Percentiles rank a stretch among this genome's conserved stretches.
phyloP scores from a whole-genome alignment of 2,888 invertebrate species.

The Julus scanicus region DNA sequence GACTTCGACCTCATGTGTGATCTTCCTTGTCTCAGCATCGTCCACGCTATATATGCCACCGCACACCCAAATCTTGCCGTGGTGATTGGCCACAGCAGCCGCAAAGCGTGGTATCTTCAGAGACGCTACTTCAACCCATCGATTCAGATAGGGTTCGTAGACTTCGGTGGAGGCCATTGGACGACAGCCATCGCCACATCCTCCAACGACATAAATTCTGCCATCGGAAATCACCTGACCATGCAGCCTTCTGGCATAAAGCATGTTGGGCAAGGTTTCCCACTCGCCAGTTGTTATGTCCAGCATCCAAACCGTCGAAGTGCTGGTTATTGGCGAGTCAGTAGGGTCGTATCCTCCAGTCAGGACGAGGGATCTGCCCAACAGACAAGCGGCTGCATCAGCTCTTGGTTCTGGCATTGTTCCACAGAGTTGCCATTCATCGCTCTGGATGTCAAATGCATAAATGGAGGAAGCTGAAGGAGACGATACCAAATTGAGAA shows the following conservation, averaged over 20 bases:
- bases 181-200: neutral
- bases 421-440: conserved; percentile 10
- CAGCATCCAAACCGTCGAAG: conserved; percentile 19
- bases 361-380: neutral
- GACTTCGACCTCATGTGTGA: conserved; percentile 31
- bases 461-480: conserved; percentile 7
- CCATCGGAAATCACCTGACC: conserved; percentile 10
- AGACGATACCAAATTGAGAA: neutral
- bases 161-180: neutral
- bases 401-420: conserved; percentile 31
- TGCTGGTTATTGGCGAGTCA: neutral
- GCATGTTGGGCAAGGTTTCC: neutral
- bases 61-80: neutral
- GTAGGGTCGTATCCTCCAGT: conserved; percentile 40
- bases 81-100: conserved; percentile 16
- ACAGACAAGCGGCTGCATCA: conserved; percentile 1
- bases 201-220: conserved; percentile 13
- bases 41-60: neutral
- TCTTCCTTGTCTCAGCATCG: neutral
- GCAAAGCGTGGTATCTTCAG: conserved; percentile 26
- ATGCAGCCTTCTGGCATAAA: neutral
- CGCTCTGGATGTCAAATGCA: conserved; percentile 21
- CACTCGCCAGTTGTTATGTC: neutral
- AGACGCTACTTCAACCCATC: neutral
- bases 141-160: neutral